Evolutionary conservation across 2,797 vertebrate species (phyloP).

Genomic region (Chaenodraco wilsoni): DNA sequence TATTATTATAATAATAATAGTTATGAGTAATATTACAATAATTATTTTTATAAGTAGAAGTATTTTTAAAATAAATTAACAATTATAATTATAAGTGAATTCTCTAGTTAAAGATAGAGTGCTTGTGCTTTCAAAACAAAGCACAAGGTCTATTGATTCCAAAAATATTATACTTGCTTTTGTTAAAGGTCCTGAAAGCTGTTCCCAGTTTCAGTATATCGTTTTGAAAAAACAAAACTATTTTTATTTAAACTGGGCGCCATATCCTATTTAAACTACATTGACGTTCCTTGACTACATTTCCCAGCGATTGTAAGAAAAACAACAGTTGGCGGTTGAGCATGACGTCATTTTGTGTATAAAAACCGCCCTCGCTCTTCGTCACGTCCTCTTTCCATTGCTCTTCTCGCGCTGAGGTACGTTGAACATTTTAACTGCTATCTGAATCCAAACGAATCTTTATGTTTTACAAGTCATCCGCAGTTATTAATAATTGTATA

Average conservation of each 20-base stretch:
- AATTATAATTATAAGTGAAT: too few relatives aligned
- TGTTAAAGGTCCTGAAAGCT: not conserved
- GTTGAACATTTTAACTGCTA: accelerated
- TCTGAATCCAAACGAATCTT: slow-evolving; percentile 78
- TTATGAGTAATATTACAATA: too few relatives aligned
- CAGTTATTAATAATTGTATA: not conserved
- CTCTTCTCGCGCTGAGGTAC: slow-evolving; percentile 86
- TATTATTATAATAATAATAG: not conserved
- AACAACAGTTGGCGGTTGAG: not conserved
- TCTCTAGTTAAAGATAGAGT: not conserved
- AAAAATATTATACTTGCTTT: not conserved
- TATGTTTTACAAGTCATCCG: slow-evolving; percentile 65
- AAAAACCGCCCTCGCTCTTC: slow-evolving; percentile 65
- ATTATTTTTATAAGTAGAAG: too few relatives aligned
- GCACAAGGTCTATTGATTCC: not conserved
- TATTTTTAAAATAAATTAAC: too few relatives aligned
- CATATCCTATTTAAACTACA: too few relatives aligned
- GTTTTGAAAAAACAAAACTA: not conserved
- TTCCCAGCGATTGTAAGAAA: slow-evolving; percentile 57
- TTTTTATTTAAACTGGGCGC: not conserved
- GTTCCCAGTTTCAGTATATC: not conserved
- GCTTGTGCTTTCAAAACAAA: not conserved
- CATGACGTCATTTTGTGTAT: slow-evolving; percentile 70
- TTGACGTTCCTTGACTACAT: slow-evolving; percentile 68
- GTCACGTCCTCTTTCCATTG: slow-evolving; percentile 77